These are phyloP conservation scores for Orchestia grillus DNA, from an alignment of 1,140 invertebrate genomes.

Conservation along the genomic window DNA sequence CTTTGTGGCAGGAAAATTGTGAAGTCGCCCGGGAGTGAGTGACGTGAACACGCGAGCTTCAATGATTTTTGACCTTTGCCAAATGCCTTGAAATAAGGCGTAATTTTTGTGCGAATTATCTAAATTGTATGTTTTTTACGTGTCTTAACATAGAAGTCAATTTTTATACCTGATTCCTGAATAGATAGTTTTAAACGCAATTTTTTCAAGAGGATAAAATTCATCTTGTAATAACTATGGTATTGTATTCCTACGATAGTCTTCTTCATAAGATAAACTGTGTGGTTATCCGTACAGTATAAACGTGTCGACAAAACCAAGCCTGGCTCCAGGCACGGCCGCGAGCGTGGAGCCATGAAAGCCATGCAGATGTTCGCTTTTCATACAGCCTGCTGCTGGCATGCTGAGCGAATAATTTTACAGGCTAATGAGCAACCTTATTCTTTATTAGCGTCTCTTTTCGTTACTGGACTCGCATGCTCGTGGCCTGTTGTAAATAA, in stretches of 20 bases:
- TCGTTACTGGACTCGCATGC: neutral
- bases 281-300: neutral
- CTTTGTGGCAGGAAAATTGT: too few relatives aligned
- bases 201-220: neutral
- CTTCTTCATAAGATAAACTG: neutral
- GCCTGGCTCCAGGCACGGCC: neutral
- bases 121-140: neutral
- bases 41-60: too few relatives aligned
- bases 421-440: slow-evolving; percentile 19
- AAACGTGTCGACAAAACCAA: neutral
- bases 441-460: slow-evolving; percentile 40
- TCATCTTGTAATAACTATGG: neutral
- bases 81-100: too few relatives aligned
- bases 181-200: neutral
- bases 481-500: neutral
- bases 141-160: neutral
- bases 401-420: neutral
- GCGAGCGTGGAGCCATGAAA: neutral
- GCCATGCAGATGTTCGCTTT: neutral
- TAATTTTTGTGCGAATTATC: too few relatives aligned
- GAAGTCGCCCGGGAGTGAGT: too few relatives aligned
- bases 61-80: too few relatives aligned
- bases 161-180: neutral
- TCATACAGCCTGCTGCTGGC: neutral
- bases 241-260: neutral